Evolutionary conservation across 30 jellyfish, hydroid and myxozoan genomes (phyloP).

Genomic region (Hydra vulgaris): DNA sequence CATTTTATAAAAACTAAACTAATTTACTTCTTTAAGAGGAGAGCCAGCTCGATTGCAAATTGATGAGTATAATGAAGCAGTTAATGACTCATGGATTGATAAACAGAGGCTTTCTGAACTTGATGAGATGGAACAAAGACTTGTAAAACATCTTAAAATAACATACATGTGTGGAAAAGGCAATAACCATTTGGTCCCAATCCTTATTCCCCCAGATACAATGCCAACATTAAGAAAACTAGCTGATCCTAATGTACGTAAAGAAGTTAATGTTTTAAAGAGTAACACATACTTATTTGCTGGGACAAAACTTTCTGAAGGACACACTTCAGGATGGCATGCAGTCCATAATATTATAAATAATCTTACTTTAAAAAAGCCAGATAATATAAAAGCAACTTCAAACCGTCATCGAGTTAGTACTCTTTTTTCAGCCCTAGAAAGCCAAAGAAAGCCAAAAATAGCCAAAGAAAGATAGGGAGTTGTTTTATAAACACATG

Average conservation of each 20-base stretch:
- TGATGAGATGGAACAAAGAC: conserved; percentile 4
- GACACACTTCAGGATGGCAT: conserved; percentile 29
- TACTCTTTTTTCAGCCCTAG: conserved; percentile 13
- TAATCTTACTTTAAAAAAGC: conserved; percentile 10
- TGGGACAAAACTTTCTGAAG: conserved; percentile 9
- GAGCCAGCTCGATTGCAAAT: conserved; percentile 21
- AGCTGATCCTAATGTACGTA: conserved; percentile 10
- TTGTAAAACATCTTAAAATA: conserved; percentile 1
- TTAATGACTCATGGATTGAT: conserved; percentile 13
- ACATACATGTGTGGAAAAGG: conserved; percentile 23
- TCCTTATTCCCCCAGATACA: conserved; percentile 21
- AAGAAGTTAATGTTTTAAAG: neutral
- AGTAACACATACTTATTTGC: conserved; percentile 8
- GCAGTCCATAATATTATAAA: conserved; percentile 11
- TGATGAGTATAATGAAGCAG: conserved; percentile 18
- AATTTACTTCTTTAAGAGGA: conserved; percentile 6
- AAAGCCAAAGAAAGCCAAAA: conserved; percentile 12
- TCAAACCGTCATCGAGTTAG: conserved; percentile 25
- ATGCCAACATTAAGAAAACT: neutral
- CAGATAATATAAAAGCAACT: conserved; percentile 18
- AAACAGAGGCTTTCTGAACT: conserved; percentile 6
- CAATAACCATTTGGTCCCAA: conserved; percentile 21
- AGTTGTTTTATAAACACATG: conserved; percentile 12
- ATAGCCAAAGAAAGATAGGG: conserved; percentile 9
- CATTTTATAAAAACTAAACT: neutral